Evolutionary conservation across 2,797 vertebrate genomes (phyloP).

Genomic region (Pelobates cultripes): DNA sequence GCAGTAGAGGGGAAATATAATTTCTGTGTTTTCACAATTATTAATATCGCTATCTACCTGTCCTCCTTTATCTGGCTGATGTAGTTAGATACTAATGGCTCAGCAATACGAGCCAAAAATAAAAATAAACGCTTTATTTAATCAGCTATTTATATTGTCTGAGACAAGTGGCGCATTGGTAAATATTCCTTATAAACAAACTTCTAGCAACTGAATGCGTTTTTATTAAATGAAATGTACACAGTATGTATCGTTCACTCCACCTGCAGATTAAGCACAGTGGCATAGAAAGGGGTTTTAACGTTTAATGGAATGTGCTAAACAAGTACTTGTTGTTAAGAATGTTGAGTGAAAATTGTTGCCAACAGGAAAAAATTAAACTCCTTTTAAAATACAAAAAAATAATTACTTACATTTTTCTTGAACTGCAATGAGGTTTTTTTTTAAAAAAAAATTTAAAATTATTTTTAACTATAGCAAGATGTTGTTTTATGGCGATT

Average conservation of each 20-base stretch:
- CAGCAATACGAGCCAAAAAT: neutral
- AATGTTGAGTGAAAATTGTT: neutral
- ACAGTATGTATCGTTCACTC: neutral
- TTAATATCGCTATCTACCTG: neutral
- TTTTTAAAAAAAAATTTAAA: no score
- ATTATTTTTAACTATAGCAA: conserved; percentile 11
- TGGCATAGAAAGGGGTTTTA: neutral
- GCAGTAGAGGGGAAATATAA: neutral
- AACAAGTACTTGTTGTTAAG: neutral
- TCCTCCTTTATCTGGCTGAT: neutral
- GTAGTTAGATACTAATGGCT: neutral
- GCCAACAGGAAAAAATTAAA: neutral
- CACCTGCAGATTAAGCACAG: neutral
- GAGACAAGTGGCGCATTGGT: neutral
- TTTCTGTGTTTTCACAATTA: neutral
- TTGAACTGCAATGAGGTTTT: neutral
- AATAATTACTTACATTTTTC: conserved; percentile 4
- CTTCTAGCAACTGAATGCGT: neutral
- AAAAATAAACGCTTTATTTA: neutral
- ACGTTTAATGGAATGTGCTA: neutral
- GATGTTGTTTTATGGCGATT: conserved; percentile 27
- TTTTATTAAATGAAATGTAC: neutral
- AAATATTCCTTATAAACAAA: neutral
- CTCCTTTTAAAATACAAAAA: conserved; percentile 6
- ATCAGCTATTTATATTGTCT: neutral